Conservation (phyloP, 2,797 vertebrate genomes). For the Bradypodion ventrale region DNA sequence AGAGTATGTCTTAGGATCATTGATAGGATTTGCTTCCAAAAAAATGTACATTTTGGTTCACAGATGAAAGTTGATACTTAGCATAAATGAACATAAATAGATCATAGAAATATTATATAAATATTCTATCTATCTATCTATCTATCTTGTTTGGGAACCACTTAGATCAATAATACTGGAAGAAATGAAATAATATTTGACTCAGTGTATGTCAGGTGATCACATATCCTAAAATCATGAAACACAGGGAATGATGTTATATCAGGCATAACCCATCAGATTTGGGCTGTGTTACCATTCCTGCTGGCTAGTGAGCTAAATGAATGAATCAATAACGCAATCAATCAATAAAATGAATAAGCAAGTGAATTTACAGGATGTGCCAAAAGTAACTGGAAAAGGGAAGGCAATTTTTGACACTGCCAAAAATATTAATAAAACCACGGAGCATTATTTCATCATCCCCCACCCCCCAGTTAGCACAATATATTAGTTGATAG, state of each 20-base stretch:
- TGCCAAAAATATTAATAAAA: background rate
- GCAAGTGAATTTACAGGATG: background rate
- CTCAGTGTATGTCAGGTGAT: background rate
- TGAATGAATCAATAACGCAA: background rate
- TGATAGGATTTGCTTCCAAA: no score
- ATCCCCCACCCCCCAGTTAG: background rate
- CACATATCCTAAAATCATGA: background rate
- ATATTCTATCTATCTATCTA: no score
- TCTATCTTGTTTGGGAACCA: background rate
- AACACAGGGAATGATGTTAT: background rate
- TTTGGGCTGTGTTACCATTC: background rate
- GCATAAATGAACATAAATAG: no score
- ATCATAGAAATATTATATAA: no score
- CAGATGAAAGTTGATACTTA: no score
- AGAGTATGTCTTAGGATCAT: no score
- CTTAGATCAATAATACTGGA: background rate
- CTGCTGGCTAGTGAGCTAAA: background rate
- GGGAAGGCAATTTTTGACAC: background rate
- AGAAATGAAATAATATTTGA: background rate
- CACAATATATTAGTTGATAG: constrained; percentile 40
- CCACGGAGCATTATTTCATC: background rate
- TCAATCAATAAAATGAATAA: background rate
- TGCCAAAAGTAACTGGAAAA: background rate
- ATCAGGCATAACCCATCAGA: background rate
- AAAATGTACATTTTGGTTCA: no score